These are phyloP conservation scores for Meandrusa payeni DNA, from an alignment of 2,888 invertebrate species.

Conservation along the genomic window DNA sequence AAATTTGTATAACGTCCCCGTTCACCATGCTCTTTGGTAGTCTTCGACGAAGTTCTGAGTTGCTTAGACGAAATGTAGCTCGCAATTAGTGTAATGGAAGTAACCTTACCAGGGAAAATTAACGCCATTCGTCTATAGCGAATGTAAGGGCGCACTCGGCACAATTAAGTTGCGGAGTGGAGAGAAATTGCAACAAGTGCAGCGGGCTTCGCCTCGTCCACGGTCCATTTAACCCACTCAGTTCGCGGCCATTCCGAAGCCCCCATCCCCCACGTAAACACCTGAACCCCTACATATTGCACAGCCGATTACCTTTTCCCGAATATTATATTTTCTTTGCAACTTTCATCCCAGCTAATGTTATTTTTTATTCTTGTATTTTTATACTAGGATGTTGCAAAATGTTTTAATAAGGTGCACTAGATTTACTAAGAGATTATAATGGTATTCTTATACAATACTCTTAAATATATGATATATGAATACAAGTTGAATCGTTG, in stretches of 20 bases:
- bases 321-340: constrained; percentile 20
- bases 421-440: too few species aligned
- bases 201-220: constrained; percentile 57
- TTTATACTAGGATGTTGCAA: too few species aligned
- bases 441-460: too few species aligned
- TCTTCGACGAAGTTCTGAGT: constrained; percentile 67
- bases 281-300: constrained; percentile 38
- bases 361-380: too few species aligned
- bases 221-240: constrained; percentile 73
- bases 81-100: constrained; percentile 79
- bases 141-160: constrained; percentile 62
- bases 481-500: too few species aligned
- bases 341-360: too few species aligned
- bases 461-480: too few species aligned
- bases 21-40: constrained; percentile 68
- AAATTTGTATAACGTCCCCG: constrained; percentile 71
- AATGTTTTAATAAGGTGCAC: too few species aligned
- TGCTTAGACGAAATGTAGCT: constrained; percentile 75
- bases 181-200: constrained; percentile 77
- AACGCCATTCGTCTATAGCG: constrained; percentile 68
- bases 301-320: constrained; percentile 31
- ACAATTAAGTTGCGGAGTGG: constrained; percentile 68
- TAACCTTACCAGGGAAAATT: constrained; percentile 67
- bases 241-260: constrained; percentile 51
- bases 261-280: constrained; percentile 46